Base-by-base conservation (phyloP, 2,113 vertebrate species). In the Gila orcuttii region DNA sequence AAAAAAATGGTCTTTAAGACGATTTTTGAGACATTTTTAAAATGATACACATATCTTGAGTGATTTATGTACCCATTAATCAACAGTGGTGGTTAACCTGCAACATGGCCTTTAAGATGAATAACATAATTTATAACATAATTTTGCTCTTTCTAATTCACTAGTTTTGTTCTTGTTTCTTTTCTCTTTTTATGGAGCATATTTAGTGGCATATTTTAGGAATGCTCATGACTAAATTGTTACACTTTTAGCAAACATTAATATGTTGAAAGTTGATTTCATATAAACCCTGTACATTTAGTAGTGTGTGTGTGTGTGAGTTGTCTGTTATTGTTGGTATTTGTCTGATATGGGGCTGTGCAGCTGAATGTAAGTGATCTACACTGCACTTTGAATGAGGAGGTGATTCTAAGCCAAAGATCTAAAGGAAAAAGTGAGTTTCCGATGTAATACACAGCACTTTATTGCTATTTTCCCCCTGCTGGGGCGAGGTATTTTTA, bases 341-440 rank as follows among this genome's bases (percentile, higher is more conserved):
- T 77, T 77, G 21, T 78, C 28, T 78, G 47, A 33, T 4, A 31
- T 33, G 28, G 75, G 77, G 9, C 28, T 39, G 33, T 50, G 42
- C n/a, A 42, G 73, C n/a, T 25, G n/a, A 17, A 52, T 19, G 25
- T 45, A n/a, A 25, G 23, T 25, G 13, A 79, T 78, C 8, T 78
- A 39, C 36, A 39, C 59, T 80, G 78, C 59, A 17, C 23, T 42
- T 21, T 64, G 2, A 66, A 21, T 66, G 10, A 66, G 59, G 15
- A 28, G 10, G 36, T 25, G 59, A 80, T 17, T 80, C n/a, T 11
- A 80, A 64, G 79, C 79, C 57, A 80, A 80, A 80, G 79, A 80
- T 64, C 78, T 80, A 21, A 4, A 11, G 23, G 17, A 42, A 45
- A 47, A 45, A 17, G 23, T 64, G 19, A 1, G 39, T 64, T 80